A percentile compares a stretch with the other conserved stretches of the same genome.
These are phyloP conservation scores for Trachelus tabidus DNA, from an alignment of 2,888 invertebrate species.

Conservation along the genomic window DNA sequence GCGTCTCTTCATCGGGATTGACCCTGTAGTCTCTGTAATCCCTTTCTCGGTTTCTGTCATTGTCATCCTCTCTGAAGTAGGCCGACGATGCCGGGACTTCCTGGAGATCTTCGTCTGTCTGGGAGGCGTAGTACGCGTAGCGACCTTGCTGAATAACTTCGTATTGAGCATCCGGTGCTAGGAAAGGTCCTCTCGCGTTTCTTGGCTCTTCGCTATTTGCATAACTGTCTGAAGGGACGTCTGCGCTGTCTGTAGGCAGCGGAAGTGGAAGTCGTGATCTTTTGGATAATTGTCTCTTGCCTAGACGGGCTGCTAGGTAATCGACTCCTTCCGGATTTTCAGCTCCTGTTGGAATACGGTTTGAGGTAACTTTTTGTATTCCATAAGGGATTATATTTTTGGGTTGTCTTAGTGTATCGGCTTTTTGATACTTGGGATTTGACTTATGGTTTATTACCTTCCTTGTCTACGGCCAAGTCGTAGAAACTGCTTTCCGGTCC, in stretches of 20 bases:
- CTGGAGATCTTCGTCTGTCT: constrained; percentile 51
- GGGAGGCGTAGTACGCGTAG: constrained; percentile 52
- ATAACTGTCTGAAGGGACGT: constrained; percentile 51
- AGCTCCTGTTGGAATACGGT: constrained; percentile 44
- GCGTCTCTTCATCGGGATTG: constrained; percentile 57
- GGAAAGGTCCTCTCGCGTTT: constrained; percentile 64
- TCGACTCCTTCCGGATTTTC: constrained; percentile 68
- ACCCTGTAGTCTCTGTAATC: constrained; percentile 67
- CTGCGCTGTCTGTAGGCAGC: constrained; percentile 40
- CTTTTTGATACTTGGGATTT: constrained; percentile 34
- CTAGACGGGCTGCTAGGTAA: constrained; percentile 70
- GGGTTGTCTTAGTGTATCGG: constrained; percentile 21
- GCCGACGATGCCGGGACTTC: constrained; percentile 42
- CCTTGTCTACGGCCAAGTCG: constrained; percentile 70
- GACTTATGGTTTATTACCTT: constrained; percentile 44
- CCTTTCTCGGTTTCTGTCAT: constrained; percentile 58
- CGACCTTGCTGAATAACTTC: constrained; percentile 69
- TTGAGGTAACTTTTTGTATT: constrained; percentile 55
- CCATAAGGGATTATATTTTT: constrained; percentile 21
- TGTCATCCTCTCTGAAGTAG: constrained; percentile 42
- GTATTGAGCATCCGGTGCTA: constrained; percentile 75
- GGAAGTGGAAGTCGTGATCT: constrained; percentile 68
- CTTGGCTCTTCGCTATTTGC: constrained; percentile 52
- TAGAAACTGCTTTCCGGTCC: constrained; percentile 72
- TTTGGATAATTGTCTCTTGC: constrained; percentile 71